Conservation (phyloP, 2,888 invertebrate species). For the Meteorus cinctellus region DNA sequence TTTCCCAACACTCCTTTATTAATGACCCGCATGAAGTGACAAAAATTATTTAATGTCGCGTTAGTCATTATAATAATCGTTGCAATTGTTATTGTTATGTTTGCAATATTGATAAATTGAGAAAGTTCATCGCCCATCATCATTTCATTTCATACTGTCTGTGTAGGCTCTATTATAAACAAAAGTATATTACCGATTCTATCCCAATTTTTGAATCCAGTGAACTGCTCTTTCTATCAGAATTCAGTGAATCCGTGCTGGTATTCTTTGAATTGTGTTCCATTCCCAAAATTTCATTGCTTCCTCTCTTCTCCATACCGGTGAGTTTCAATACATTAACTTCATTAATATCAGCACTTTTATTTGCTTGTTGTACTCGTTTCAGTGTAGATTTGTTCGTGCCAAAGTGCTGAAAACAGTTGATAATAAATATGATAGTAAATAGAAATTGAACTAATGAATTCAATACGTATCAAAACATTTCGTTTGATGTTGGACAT, state of each 20-base stretch:
- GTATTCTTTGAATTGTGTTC: conserved; percentile 84
- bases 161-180: not conserved
- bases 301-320: conserved; percentile 80
- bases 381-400: not conserved
- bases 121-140: not conserved
- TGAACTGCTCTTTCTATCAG: conserved; percentile 90
- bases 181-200: conserved; percentile 80
- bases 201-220: conserved; percentile 88
- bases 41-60: conserved; percentile 9
- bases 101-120: not conserved
- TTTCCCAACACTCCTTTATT: conserved; percentile 77
- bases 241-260: conserved; percentile 86
- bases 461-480: not conserved
- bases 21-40: conserved; percentile 38
- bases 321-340: conserved; percentile 15
- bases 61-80: not conserved
- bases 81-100: not conserved
- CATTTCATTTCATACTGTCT: not conserved
- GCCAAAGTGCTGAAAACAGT: conserved; percentile 25
- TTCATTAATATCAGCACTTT: conserved; percentile 6
- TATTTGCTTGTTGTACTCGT: not conserved
- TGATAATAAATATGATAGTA: not conserved
- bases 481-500: not conserved
- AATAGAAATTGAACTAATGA: not conserved
- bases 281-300: conserved; percentile 79